These are phyloP conservation scores for Tiliqua scincoides DNA, from an alignment of 2,113 vertebrate species.

Conservation along the genomic window DNA sequence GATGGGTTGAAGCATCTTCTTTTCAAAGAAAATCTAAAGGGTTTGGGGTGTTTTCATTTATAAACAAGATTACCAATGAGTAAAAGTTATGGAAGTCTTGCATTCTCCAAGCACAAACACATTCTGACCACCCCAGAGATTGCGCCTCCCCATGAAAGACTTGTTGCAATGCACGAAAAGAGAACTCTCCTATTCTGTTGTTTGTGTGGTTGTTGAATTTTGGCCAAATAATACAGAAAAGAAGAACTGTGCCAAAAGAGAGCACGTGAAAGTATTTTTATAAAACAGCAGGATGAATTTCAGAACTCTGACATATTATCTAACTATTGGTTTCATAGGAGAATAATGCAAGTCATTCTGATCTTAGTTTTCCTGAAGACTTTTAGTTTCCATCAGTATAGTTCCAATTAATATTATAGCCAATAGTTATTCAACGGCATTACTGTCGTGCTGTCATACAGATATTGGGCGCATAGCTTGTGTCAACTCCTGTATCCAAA, in stretches of 20 bases:
- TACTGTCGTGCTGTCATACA: slow-evolving; percentile 46
- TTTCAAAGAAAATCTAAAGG: background rate
- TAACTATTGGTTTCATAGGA: slow-evolving; percentile 30
- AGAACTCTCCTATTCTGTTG: background rate
- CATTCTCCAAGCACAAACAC: background rate
- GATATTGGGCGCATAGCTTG: slow-evolving; percentile 15
- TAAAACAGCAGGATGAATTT: background rate
- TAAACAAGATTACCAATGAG: background rate
- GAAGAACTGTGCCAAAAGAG: background rate
- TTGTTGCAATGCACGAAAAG: background rate
- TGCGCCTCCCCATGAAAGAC: background rate
- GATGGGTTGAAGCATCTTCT: background rate
- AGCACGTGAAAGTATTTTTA: background rate
- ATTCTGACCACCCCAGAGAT: background rate
- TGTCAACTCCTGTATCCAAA: background rate
- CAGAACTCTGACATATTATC: slow-evolving; percentile 27
- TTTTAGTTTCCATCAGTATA: background rate
- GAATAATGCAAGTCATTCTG: slow-evolving; percentile 29
- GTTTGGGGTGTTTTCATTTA: background rate
- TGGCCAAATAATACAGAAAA: slow-evolving; percentile 30
- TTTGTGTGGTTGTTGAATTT: background rate
- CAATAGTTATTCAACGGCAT: slow-evolving; percentile 48
- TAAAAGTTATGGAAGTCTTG: background rate
- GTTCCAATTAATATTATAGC: slow-evolving; percentile 55
- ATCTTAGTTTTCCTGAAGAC: slow-evolving; percentile 41